These are phyloP conservation scores for Sericinus montela DNA, from an alignment of 2,888 invertebrate genomes.

Conservation along the genomic window DNA sequence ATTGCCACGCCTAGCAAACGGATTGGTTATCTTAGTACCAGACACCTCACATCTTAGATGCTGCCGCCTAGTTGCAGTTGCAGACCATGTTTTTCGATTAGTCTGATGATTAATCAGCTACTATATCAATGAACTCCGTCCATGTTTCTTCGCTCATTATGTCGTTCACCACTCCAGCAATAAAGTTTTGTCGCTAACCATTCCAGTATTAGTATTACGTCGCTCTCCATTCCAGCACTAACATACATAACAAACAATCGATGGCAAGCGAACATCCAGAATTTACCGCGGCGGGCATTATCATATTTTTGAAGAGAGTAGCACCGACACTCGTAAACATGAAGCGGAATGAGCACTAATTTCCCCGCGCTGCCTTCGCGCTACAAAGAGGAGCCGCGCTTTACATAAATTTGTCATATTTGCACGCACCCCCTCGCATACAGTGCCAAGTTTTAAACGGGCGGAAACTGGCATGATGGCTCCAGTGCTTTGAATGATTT, in stretches of 20 bases:
- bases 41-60: too few relatives aligned
- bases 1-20: too few relatives aligned
- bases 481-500: neutral
- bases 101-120: too few relatives aligned
- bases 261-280: conserved; percentile 25
- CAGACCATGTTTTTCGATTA: too few relatives aligned
- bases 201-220: too few relatives aligned
- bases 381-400: conserved; percentile 50
- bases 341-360: conserved; percentile 70
- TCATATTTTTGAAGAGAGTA: conserved; percentile 60
- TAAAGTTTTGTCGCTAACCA: too few relatives aligned
- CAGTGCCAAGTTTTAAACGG: conserved; percentile 53
- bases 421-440: conserved; percentile 49
- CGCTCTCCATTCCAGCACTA: neutral
- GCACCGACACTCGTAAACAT: conserved; percentile 63
- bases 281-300: conserved; percentile 43
- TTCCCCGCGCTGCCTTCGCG: conserved; percentile 45
- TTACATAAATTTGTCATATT: conserved; percentile 78
- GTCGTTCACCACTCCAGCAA: too few relatives aligned
- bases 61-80: too few relatives aligned
- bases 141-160: too few relatives aligned
- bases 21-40: too few relatives aligned
- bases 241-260: conserved; percentile 35
- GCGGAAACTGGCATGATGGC: conserved; percentile 35
- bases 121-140: too few relatives aligned